Conservation (phyloP, 2,888 invertebrate genomes). For the Chromoteleia sp. region DNA sequence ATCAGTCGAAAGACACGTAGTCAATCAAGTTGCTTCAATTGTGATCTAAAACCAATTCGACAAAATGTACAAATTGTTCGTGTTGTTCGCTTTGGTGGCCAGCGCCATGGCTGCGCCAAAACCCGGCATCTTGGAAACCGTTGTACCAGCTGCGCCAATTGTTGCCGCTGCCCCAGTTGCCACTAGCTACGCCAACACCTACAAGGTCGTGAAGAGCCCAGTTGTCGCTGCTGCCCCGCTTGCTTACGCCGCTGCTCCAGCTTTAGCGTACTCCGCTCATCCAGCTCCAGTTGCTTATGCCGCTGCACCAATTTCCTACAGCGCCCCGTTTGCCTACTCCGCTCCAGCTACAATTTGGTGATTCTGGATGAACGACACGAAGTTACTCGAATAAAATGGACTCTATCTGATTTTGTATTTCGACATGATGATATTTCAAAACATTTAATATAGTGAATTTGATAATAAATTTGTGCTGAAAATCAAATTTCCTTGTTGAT, state of each 20-base stretch:
- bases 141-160: slow-evolving; percentile 70
- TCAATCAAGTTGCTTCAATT: background rate
- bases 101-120: slow-evolving; percentile 83
- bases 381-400: no score
- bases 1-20: slow-evolving; percentile 29
- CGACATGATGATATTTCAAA: no score
- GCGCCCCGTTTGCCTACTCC: slow-evolving; percentile 5
- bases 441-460: no score
- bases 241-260: slow-evolving; percentile 39
- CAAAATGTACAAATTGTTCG: slow-evolving; percentile 79
- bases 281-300: slow-evolving; percentile 14
- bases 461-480: no score
- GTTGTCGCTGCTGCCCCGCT: slow-evolving; percentile 31
- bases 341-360: slow-evolving; percentile 2
- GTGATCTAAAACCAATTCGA: background rate
- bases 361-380: background rate
- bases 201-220: slow-evolving; percentile 18
- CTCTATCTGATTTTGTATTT: no score
- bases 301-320: background rate
- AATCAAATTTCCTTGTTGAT: no score
- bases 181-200: slow-evolving; percentile 39
- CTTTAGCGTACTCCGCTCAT: slow-evolving; percentile 19
- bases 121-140: slow-evolving; percentile 75
- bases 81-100: slow-evolving; percentile 78
- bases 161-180: slow-evolving; percentile 33